Percentiles rank a stretch among this genome's conserved stretches.
These are phyloP conservation scores for Argyresthia albistria DNA, from an alignment of 2,888 invertebrate genomes.

Conservation along the genomic window DNA sequence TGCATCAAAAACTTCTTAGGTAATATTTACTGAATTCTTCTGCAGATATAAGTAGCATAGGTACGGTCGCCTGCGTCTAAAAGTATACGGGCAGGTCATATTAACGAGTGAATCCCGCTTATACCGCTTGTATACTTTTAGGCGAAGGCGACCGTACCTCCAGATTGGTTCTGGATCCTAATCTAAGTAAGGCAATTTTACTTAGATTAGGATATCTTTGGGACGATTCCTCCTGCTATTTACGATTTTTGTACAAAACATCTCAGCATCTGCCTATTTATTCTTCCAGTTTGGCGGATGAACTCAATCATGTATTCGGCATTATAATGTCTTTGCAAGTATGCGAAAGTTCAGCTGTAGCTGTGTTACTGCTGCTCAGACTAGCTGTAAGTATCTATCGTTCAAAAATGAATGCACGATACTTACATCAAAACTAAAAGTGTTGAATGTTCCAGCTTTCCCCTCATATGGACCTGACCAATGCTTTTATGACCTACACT, in stretches of 20 bases:
- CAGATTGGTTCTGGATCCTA: no score
- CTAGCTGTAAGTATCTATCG: slow-evolving; percentile 39
- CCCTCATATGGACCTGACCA: slow-evolving; percentile 44
- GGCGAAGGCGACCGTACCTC: no score
- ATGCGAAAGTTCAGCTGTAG: slow-evolving; percentile 56
- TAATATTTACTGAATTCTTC: slow-evolving; percentile 21
- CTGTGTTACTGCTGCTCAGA: slow-evolving; percentile 50
- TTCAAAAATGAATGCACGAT: no score
- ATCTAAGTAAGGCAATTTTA: no score
- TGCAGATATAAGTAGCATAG: no score
- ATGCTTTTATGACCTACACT: slow-evolving; percentile 57
- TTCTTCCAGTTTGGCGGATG: slow-evolving; percentile 38
- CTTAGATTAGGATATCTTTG: neutral
- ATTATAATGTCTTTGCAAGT: slow-evolving; percentile 64
- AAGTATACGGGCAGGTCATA: no score
- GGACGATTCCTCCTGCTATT: neutral
- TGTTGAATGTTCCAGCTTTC: slow-evolving; percentile 33
- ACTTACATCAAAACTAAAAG: no score
- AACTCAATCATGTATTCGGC: slow-evolving; percentile 54
- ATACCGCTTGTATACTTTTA: no score
- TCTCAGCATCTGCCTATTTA: neutral
- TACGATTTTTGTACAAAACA: neutral
- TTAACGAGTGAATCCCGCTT: no score
- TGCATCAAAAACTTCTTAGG: slow-evolving; percentile 50
- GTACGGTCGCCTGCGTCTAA: no score